A percentile compares a stretch with the other conserved stretches of the same genome.
Evolutionary conservation across 2,888 invertebrate species (phyloP).

Genomic region (Calameuta filiformis): DNA sequence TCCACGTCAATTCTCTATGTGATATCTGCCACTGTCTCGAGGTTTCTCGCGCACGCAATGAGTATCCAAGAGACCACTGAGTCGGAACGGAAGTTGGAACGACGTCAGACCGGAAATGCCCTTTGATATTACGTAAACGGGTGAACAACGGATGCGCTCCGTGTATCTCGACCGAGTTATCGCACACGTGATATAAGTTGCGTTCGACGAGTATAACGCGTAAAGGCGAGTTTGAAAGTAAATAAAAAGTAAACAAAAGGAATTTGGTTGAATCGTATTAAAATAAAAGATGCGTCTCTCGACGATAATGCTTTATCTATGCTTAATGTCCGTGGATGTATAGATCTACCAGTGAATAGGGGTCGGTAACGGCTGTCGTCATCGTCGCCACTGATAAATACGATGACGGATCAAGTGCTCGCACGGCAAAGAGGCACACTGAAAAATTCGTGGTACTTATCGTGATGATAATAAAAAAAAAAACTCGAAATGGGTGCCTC

Average conservation of each 20-base stretch:
- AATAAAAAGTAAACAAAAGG: background rate
- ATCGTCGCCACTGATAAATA: background rate
- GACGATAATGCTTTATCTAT: background rate
- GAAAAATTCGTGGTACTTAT: background rate
- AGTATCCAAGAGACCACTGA: background rate
- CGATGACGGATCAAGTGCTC: background rate
- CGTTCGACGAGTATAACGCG: background rate
- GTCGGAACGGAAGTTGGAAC: conserved; percentile 30
- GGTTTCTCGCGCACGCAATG: background rate
- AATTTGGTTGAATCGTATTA: background rate
- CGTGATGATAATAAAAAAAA: background rate
- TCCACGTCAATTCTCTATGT: background rate
- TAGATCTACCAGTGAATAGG: background rate
- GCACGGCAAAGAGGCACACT: background rate
- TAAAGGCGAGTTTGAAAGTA: background rate
- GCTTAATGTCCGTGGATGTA: background rate
- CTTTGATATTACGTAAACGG: conserved; percentile 35
- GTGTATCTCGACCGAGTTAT: background rate
- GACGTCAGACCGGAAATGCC: conserved; percentile 35
- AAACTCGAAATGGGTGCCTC: background rate
- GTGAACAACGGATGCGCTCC: conserved; percentile 10
- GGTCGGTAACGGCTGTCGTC: background rate
- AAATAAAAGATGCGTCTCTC: background rate
- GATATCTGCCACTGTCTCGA: background rate
- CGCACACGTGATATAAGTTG: background rate